Evolutionary conservation across 2,797 vertebrate species (phyloP).

Genomic region (Neosilurus hyrtlii): DNA sequence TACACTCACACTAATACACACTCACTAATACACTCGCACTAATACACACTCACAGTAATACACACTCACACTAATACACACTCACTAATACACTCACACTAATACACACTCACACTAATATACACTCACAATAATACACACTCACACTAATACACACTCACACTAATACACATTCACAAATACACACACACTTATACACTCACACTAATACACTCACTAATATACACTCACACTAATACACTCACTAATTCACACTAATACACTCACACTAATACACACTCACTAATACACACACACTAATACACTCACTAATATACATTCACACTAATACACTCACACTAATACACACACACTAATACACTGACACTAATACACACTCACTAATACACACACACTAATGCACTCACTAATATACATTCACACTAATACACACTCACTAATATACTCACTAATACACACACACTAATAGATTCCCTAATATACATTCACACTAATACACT

Average conservation of each 20-base stretch:
- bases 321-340: neutral
- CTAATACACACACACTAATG: no score
- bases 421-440: no score
- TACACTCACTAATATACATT: neutral
- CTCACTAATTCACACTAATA: neutral
- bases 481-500: no score
- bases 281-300: neutral
- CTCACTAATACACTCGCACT: no score
- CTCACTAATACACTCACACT: no score
- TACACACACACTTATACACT: neutral
- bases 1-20: no score
- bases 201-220: neutral
- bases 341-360: neutral
- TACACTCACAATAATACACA: neutral
- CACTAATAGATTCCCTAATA: no score
- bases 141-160: neutral
- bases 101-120: no score
- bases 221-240: neutral
- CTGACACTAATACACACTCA: neutral
- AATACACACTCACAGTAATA: no score
- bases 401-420: no score
- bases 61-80: no score
- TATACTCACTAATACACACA: no score
- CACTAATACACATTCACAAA: neutral
- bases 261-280: neutral